Base-by-base conservation (phyloP, 2,888 invertebrate species). In the Caenorhabditis plicata region DNA sequence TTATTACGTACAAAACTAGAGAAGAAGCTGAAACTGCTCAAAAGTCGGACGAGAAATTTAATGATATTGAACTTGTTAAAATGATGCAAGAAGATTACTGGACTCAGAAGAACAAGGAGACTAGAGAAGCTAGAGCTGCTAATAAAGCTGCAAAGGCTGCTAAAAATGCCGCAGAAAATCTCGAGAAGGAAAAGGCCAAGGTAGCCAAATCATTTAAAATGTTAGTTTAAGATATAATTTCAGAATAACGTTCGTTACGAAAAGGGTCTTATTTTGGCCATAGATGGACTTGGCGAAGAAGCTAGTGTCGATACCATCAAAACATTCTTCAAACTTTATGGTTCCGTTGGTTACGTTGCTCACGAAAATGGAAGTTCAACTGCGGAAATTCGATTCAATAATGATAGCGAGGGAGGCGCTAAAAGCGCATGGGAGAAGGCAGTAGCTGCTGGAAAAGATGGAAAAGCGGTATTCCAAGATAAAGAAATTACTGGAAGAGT, bases 1-100 rank as follows among this genome's bases (percentile, higher is more conserved):
- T 93, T 82, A 87, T 88, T 9, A 89, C 90, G 4, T 96, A 94
- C 82, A 87, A 88, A 73, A 88, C 87, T 26, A 85, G 87, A 47
- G 92, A 92, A 48, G 87, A 87, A 79, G 90, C 91, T 2, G 87
- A 88, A 87, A 57, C 91, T 92, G 80, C 81, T 91, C 31, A 65
- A 38, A 63, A 87, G 19, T 83, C 85, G 19, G 88, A 89, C 68
- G 83, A 82, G 31, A 83, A 89, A 4, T 88, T 89, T 74, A 90
- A 87, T 71, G 80, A 82, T 11, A 65, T 61, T 4, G 81, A 81
- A 27, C 64, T 82, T 20, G 51, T 47, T 22, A 70, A 72, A 41
- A 62, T 74, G 67, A 77, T 77, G 77, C 79, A 79, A 54, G 71
- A 75, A 26, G 74, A 76, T 23, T 78, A 78, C 56, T 78, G 78